A percentile compares a stretch with the other conserved stretches of the same genome.
Evolutionary conservation across 1,140 invertebrate genomes (phyloP).

Genomic region (Aradophagus sp.): DNA sequence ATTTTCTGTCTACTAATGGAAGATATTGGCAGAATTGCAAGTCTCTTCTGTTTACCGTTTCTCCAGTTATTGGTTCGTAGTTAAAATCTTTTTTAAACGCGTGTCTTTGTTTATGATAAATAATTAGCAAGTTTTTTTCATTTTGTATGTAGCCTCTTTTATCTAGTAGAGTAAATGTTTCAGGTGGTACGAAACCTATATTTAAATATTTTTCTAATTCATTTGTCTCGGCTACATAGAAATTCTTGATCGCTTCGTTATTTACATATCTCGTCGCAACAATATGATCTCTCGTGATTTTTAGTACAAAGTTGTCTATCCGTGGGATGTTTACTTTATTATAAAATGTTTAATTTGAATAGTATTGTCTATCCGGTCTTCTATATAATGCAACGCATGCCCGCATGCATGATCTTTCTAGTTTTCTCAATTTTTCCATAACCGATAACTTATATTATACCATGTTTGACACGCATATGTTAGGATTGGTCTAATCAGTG

Average conservation of each 20-base stretch:
- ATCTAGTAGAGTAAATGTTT: background rate
- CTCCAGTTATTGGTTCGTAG: too few relatives aligned
- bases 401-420: constrained; percentile 12
- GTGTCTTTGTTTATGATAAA: background rate
- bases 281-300: background rate
- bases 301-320: constrained; percentile 3
- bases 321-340: background rate
- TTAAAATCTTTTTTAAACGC: too few relatives aligned
- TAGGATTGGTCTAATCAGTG: constrained; percentile 22
- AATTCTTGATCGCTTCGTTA: background rate
- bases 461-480: background rate
- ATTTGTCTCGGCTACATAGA: background rate
- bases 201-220: background rate
- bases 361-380: background rate
- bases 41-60: too few relatives aligned
- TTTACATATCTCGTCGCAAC: background rate
- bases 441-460: constrained; percentile 2
- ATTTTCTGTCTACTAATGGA: too few relatives aligned
- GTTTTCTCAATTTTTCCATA: constrained; percentile 15
- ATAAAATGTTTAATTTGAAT: background rate
- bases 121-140: background rate
- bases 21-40: too few relatives aligned
- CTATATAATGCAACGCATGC: background rate
- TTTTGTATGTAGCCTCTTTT: background rate
- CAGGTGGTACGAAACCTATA: background rate